phyloP scores from a whole-genome alignment of 2,888 invertebrate genomes.

The Cheilosia urbana region DNA sequence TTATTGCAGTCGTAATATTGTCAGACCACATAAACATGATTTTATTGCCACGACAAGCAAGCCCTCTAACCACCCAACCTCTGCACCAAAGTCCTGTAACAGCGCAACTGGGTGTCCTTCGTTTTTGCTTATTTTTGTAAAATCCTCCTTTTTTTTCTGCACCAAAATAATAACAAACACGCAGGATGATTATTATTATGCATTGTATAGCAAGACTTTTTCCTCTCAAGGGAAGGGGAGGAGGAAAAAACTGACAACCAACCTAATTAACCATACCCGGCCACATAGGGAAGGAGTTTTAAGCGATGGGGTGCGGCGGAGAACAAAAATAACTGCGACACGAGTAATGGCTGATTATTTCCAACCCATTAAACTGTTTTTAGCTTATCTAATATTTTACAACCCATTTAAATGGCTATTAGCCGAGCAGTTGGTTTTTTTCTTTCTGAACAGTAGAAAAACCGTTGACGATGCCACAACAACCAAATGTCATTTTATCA shows the following conservation, averaged over 20 bases:
- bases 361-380: slow-evolving; percentile 82
- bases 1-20: slow-evolving; percentile 73
- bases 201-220: slow-evolving; percentile 56
- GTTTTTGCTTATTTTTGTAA: background rate
- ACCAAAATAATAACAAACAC: slow-evolving; percentile 41
- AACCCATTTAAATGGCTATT: slow-evolving; percentile 81
- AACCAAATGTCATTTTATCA: slow-evolving; percentile 65
- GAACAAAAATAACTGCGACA: slow-evolving; percentile 57
- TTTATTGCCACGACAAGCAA: slow-evolving; percentile 43
- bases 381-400: slow-evolving; percentile 79
- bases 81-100: background rate
- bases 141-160: slow-evolving; percentile 16
- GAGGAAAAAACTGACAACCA: slow-evolving; percentile 2
- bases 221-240: slow-evolving; percentile 21
- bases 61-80: background rate
- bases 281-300: slow-evolving; percentile 22
- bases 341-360: slow-evolving; percentile 80
- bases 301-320: background rate
- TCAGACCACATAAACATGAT: slow-evolving; percentile 71
- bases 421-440: slow-evolving; percentile 74
- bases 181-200: slow-evolving; percentile 63
- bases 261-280: slow-evolving; percentile 63
- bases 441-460: background rate
- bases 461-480: background rate
- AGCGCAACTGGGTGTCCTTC: background rate